Evolutionary conservation across 2,888 invertebrate genomes (phyloP).

Genomic region (Apodemia duryi): DNA sequence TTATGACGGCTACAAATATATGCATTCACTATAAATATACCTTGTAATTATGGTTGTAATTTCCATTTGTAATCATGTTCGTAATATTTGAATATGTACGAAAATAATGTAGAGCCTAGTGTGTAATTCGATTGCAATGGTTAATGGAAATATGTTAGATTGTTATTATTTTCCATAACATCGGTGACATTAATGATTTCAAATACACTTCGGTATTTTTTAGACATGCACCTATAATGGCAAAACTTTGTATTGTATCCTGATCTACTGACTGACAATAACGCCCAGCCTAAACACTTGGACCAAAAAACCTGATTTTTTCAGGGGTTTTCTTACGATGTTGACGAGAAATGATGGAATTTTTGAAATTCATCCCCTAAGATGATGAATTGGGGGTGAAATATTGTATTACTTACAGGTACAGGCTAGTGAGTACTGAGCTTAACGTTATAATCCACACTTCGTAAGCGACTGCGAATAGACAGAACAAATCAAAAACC

Average conservation of each 20-base stretch:
- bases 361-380: no score
- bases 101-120: background rate
- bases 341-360: no score
- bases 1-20: slow-evolving; percentile 1
- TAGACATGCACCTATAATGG: no score
- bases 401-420: no score
- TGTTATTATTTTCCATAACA: background rate
- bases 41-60: slow-evolving; percentile 9
- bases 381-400: no score
- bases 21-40: slow-evolving; percentile 2
- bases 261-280: no score
- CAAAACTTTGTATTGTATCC: no score
- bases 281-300: no score
- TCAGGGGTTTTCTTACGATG: no score
- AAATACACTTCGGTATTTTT: no score
- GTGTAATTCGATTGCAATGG: background rate
- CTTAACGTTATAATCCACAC: slow-evolving; percentile 27
- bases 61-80: slow-evolving; percentile 8
- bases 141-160: background rate
- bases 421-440: slow-evolving; percentile 19
- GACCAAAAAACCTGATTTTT: no score
- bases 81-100: background rate
- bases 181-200: background rate
- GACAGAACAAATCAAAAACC: slow-evolving; percentile 29
- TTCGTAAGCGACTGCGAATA: slow-evolving; percentile 23